A percentile compares a stretch with the other conserved stretches of the same genome.
These are phyloP conservation scores for Crioceris asparagi DNA, from an alignment of 2,888 invertebrate species.

Conservation along the genomic window DNA sequence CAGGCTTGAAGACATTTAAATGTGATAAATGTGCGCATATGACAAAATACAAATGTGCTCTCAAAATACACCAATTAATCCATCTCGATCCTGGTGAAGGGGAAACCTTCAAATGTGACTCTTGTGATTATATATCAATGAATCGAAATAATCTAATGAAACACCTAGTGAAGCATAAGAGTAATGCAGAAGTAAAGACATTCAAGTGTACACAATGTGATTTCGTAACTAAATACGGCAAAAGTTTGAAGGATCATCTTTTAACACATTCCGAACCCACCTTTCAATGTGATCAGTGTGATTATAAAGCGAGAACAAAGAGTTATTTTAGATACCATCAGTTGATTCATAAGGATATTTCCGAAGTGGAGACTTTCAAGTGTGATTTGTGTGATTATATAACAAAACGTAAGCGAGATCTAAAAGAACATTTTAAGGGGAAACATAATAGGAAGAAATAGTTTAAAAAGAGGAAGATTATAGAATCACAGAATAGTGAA, in stretches of 20 bases:
- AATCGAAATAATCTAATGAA: background rate
- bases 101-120: background rate
- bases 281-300: background rate
- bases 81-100: background rate
- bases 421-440: background rate
- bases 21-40: background rate
- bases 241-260: background rate
- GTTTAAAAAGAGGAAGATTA: too few relatives aligned
- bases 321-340: background rate
- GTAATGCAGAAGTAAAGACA: background rate
- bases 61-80: background rate
- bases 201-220: background rate
- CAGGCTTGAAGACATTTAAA: background rate
- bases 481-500: too few relatives aligned
- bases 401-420: background rate
- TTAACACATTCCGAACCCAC: background rate
- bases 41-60: background rate
- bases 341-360: too few relatives aligned
- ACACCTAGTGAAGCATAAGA: background rate
- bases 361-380: background rate
- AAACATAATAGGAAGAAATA: too few relatives aligned
- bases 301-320: background rate
- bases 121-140: background rate
- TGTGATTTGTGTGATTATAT: background rate
- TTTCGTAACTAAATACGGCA: background rate